Evolutionary conservation across 2,888 invertebrate genomes (phyloP).

Genomic region (Brachyptera putata): DNA sequence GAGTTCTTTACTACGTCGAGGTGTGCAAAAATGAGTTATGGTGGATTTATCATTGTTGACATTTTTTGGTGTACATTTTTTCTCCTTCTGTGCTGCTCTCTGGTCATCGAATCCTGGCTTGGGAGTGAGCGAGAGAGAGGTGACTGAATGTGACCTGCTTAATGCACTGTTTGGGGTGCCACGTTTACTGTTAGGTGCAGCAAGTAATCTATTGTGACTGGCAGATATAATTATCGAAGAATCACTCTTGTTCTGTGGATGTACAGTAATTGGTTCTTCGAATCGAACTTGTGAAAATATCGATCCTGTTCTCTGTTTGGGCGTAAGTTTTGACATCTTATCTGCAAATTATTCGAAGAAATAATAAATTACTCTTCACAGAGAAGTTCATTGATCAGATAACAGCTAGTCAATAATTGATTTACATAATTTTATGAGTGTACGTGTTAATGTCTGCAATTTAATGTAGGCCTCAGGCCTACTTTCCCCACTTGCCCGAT

Average conservation of each 20-base stretch:
- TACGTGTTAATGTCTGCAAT: too few relatives aligned
- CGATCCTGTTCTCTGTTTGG: not conserved
- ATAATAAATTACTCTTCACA: too few relatives aligned
- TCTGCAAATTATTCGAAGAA: too few relatives aligned
- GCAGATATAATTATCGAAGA: not conserved
- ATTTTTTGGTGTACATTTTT: conserved; percentile 38
- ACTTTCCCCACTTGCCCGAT: too few relatives aligned
- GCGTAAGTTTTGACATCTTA: too few relatives aligned
- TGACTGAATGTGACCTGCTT: conserved; percentile 16
- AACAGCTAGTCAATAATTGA: too few relatives aligned
- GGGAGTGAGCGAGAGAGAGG: conserved; percentile 3
- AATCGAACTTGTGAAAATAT: not conserved
- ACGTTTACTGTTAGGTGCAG: not conserved
- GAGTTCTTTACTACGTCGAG: conserved; percentile 11
- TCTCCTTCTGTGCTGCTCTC: not conserved
- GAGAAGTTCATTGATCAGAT: too few relatives aligned
- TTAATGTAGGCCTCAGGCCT: too few relatives aligned
- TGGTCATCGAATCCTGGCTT: not conserved
- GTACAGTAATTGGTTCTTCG: not conserved
- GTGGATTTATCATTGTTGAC: conserved; percentile 35
- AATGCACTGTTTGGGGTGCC: not conserved
- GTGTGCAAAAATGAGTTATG: conserved; percentile 26
- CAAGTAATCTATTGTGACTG: not conserved
- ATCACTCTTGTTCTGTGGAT: conserved; percentile 1
- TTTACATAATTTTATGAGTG: too few relatives aligned